Percentiles rank a stretch among this genome's conserved stretches.
phyloP scores from a whole-genome alignment of 2,113 vertebrate species.

The Lepus americanus region DNA sequence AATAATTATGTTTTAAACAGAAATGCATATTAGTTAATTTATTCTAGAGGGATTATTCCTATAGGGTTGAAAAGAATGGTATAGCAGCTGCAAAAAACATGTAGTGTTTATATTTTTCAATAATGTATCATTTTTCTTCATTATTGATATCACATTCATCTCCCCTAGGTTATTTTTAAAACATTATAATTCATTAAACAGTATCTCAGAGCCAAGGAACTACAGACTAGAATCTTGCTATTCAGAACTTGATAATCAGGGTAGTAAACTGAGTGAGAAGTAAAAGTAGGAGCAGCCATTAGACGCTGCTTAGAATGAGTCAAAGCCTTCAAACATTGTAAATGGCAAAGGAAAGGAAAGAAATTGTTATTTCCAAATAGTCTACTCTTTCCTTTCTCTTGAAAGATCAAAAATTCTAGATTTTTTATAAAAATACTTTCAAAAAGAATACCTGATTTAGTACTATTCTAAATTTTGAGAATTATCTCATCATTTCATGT shows the following conservation, averaged over 20 bases:
- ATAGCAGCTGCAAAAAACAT: slow-evolving; percentile 62
- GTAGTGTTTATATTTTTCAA: slow-evolving; percentile 51
- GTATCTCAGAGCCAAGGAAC: slow-evolving; percentile 45
- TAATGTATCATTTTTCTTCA: slow-evolving; percentile 74
- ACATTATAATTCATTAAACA: slow-evolving; percentile 59
- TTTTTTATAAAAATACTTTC: slow-evolving; percentile 32
- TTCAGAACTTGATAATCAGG: not conserved
- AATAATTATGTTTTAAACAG: slow-evolving; percentile 65
- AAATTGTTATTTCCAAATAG: slow-evolving; percentile 26
- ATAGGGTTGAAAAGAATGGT: slow-evolving; percentile 47
- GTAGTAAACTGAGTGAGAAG: slow-evolving; percentile 34
- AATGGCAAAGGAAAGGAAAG: not conserved
- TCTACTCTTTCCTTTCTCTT: not conserved
- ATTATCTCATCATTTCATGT: not conserved
- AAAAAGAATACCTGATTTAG: slow-evolving; percentile 41
- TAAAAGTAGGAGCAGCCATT: not conserved
- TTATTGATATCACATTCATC: slow-evolving; percentile 64
- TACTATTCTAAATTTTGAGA: slow-evolving; percentile 36
- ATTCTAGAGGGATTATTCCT: slow-evolving; percentile 67
- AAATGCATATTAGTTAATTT: slow-evolving; percentile 67
- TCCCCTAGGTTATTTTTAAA: slow-evolving; percentile 50
- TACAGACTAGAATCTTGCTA: slow-evolving; percentile 31
- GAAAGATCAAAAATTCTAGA: not conserved
- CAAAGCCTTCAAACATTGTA: not conserved
- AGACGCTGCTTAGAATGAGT: not conserved